A percentile compares a stretch with the other conserved stretches of the same genome.
phyloP scores from a whole-genome alignment of 2,888 invertebrate genomes.

The Steromphala cineraria region DNA sequence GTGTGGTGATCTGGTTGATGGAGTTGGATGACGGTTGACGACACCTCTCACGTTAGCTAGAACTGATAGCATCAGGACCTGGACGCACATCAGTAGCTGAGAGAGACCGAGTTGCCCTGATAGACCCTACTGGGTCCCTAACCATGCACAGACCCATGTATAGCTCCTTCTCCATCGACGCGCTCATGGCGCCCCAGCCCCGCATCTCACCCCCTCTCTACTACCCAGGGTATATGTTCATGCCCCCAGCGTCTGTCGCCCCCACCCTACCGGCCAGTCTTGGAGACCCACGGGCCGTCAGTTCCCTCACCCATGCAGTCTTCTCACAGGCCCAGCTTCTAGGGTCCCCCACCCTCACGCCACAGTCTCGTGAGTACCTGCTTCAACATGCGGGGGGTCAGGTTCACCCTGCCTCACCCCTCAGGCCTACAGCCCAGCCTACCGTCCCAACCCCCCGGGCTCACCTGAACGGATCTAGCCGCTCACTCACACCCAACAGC shows the following conservation, averaged over 20 bases:
- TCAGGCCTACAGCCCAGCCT: not conserved
- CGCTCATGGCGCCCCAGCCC: slow-evolving; percentile 51
- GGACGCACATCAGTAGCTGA: not conserved
- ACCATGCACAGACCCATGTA: slow-evolving; percentile 52
- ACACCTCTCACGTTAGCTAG: slow-evolving; percentile 20
- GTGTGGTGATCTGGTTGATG: not conserved
- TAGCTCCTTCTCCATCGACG: slow-evolving; percentile 60
- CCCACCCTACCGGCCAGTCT: slow-evolving; percentile 29
- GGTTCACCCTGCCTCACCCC: not conserved
- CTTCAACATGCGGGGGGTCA: not conserved
- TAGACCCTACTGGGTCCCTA: not conserved
- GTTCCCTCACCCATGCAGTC: slow-evolving; percentile 20
- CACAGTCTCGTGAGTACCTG: not conserved
- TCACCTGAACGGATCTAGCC: not conserved
- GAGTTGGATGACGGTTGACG: slow-evolving; percentile 3
- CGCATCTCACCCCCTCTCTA: slow-evolving; percentile 48
- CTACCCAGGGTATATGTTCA: slow-evolving; percentile 52
- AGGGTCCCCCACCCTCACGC: not conserved
- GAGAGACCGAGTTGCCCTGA: not conserved
- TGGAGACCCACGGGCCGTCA: slow-evolving; percentile 24
- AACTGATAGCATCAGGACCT: not conserved
- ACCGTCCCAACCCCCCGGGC: not conserved
- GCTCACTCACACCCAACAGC: not conserved
- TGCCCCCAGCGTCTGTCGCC: slow-evolving; percentile 42
- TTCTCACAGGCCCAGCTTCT: slow-evolving; percentile 22